Base-by-base conservation (phyloP, 2,797 vertebrate species). In the Orestias chungarensis region DNA sequence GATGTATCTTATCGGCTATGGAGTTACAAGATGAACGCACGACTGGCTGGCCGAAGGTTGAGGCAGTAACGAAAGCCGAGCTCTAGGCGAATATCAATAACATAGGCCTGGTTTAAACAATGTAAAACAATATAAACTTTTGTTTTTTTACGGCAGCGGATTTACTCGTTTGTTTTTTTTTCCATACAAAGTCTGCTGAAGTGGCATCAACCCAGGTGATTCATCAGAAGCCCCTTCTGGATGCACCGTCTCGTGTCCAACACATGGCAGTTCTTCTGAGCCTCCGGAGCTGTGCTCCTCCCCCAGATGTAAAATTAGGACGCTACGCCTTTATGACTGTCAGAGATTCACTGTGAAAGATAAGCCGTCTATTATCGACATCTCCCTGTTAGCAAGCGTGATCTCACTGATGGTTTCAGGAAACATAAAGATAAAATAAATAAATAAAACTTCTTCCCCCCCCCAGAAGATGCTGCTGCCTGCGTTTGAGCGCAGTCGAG, bases 371-470 rank as follows among this genome's bases (percentile, higher is more conserved):
- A 67, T 84, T 70, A 84, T 82, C 72, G 65, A 67, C 38, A 75
- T 79, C 71, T 69, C 64, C 80, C 76, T 70, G 52, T 79, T 73
- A 84, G 75, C 65, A 66, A 70, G 66, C 44, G 46, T 44, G 69
- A 77, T 64, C 82, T 72, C 70, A 80, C 65, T 76, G 85, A 89
- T 87, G 74, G 65, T 44, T 87, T 87, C 87, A 74, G 66, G 83
- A 70, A 82, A 57, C 52, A 66, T 33, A 17, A 57, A 23, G 9
- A 49, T 2, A 46, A 46, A 49, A 49, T 23, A 49, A 23, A 49
- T 23, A n/a, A n/a, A 25, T n/a, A 68, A 8, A 11, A 80, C 75
- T 73, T 76, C 73, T n/a, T 83, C 70, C 80, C 68, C 78, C 70
- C 74, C 76, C 75, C 73, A n/a, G n/a, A 70, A 70, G 78, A 81